Base-by-base conservation (phyloP, 2,113 vertebrate species). In the Cololabis saira region DNA sequence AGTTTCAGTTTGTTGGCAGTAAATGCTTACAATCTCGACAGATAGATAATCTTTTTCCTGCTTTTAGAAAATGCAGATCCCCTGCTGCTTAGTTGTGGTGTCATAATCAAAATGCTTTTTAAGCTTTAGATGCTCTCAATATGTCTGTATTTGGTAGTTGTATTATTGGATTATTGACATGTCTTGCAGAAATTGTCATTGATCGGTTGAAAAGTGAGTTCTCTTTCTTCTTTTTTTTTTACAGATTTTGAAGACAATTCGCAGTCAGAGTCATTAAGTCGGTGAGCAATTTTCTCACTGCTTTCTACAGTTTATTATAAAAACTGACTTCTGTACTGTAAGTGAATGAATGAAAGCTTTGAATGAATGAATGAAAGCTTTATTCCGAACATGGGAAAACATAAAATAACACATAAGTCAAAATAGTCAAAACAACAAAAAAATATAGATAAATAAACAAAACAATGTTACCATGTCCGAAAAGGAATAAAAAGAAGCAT, bases 201-300 rank as follows among this genome's bases (percentile, higher is more conserved):
- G 6, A 37, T 11, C 6, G 1, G 33, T 9, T 9, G 10, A 37
- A 37, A 37, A 37, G 1, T 37, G 10, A 7, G 10, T 37, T 37
- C 33, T 7, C 33, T 37, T 37, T 7, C n/a, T n/a, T n/a, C n/a
- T 13, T 24, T 51, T 50, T 51, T 11, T 51, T 21, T 22, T 74
- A 2, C 68, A 96, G 95, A 92, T 84, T 74, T 84, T 60, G 94
- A 95, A 71, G 95, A 95, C 48, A 82, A 83, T 85, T 96, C 94
- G 40, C 91, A 91, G 69, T 94, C 89, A 21, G 94, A 93, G 67
- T 95, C 94, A 42, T 37, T 93, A 61, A 96, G 93, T 76, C 88
- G 94, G 96, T 96, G 81, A 93, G 93, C 11, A 37, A 22, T 78
- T 51, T 66, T 30, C 11, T 79, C 81, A 9, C 41, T 61, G 9